phyloP scores from a whole-genome alignment of 2,113 vertebrate genomes.

The Nycticorax nycticorax region DNA sequence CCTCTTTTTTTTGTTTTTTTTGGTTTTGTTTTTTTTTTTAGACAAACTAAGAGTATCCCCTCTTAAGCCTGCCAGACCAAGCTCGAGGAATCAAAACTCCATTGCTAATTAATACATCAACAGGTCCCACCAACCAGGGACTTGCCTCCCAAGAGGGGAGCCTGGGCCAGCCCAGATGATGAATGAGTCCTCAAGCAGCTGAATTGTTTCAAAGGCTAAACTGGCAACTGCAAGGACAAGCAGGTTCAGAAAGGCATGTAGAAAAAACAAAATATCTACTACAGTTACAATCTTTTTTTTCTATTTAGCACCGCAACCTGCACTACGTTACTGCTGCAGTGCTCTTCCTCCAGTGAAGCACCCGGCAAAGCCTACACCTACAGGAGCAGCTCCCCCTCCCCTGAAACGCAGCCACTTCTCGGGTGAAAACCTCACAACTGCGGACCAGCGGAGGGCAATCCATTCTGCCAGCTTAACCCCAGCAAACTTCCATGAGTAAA shows the following conservation, averaged over 20 bases:
- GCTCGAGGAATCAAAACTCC: conserved; percentile 8
- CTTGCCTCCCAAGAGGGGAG: background rate
- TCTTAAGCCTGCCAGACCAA: background rate
- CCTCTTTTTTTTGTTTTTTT: background rate
- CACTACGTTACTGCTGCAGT: background rate
- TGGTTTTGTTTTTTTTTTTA: background rate
- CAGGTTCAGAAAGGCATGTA: background rate
- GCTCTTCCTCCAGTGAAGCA: background rate
- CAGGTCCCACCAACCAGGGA: background rate
- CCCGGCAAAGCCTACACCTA: background rate
- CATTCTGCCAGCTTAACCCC: conserved; percentile 4
- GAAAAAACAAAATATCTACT: background rate
- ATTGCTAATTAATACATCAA: conserved; percentile 37
- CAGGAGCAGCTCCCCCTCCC: background rate
- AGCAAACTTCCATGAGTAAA: background rate
- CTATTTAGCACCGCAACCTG: background rate
- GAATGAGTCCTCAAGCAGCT: conserved; percentile 16
- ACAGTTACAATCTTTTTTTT: background rate
- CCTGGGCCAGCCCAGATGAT: background rate
- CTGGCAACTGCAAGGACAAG: background rate
- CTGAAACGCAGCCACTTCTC: background rate
- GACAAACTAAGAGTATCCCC: background rate
- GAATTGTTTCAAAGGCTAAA: conserved; percentile 18
- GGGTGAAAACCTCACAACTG: background rate
- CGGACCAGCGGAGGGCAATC: background rate